These are phyloP conservation scores for Hylia prasina DNA, from an alignment of 2,113 vertebrate genomes.

Conservation along the genomic window DNA sequence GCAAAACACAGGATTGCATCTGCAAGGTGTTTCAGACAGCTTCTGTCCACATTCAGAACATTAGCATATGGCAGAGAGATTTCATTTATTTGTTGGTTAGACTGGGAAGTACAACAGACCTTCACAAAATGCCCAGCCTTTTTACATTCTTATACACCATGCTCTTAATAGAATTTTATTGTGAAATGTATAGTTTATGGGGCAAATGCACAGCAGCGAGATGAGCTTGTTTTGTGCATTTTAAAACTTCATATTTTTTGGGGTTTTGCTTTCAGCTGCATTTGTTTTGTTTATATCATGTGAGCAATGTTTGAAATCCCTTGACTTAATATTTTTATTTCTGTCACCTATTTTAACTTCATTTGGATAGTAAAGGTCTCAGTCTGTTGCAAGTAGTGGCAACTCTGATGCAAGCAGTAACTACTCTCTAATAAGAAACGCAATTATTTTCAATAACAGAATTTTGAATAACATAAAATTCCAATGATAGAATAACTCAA, in stretches of 20 bases:
- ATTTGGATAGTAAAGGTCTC: not conserved
- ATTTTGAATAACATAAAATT: not conserved
- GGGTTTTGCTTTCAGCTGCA: not conserved
- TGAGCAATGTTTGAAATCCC: not conserved
- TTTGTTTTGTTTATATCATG: not conserved
- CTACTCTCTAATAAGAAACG: not conserved
- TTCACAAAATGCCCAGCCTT: not conserved
- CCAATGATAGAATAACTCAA: not conserved
- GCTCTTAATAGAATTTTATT: not conserved
- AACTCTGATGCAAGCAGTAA: not conserved
- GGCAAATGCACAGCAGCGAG: accelerated
- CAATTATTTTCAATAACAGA: not conserved
- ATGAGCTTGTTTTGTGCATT: not conserved
- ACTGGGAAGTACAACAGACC: not conserved
- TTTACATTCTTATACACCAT: not conserved
- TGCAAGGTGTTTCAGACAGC: not conserved
- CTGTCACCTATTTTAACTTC: not conserved
- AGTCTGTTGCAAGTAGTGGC: not conserved
- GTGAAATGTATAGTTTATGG: too few species aligned
- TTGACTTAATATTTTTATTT: not conserved
- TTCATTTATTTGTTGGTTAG: not conserved
- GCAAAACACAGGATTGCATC: not conserved
- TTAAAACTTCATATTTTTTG: not conserved
- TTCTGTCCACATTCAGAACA: not conserved
- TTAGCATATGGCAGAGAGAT: not conserved